Conservation (phyloP, 2,113 vertebrate species). For the Channa maculata region DNA sequence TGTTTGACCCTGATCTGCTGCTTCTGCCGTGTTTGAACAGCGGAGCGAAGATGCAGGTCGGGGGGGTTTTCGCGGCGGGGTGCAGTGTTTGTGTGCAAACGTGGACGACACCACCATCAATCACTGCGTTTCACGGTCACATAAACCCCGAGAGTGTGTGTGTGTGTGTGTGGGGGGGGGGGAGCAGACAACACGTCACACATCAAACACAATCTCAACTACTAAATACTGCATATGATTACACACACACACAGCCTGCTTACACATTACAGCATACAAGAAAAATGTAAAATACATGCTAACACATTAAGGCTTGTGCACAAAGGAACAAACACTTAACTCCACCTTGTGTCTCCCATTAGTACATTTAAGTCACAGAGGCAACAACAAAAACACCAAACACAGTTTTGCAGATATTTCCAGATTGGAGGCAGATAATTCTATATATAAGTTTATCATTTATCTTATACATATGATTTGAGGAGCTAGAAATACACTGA, state of each 20-base stretch:
- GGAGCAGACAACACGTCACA: constrained; percentile 26
- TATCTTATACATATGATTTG: too few species aligned
- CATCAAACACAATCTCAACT: constrained; percentile 44
- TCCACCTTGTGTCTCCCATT: too few species aligned
- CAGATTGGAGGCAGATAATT: too few species aligned
- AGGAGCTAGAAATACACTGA: too few species aligned
- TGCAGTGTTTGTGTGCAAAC: constrained; percentile 1
- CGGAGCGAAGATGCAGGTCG: constrained; percentile 18
- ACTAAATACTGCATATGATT: constrained; percentile 29
- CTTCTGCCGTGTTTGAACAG: constrained; percentile 4
- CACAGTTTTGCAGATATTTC: too few species aligned
- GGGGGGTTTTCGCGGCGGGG: constrained; percentile 11
- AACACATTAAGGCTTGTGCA: background rate
- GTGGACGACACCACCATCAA: background rate
- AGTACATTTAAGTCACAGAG: too few species aligned
- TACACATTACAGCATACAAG: background rate
- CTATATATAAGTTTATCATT: too few species aligned
- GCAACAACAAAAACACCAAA: too few species aligned
- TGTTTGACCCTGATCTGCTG: constrained; percentile 1
- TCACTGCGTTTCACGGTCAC: constrained; percentile 44
- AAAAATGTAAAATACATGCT: background rate
- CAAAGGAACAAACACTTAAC: background rate
- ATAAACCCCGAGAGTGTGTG: constrained; percentile 18
- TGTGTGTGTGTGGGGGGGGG: background rate
- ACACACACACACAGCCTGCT: constrained; percentile 4